phyloP scores from a whole-genome alignment of 2,113 vertebrate genomes.

The Eidolon helvum region DNA sequence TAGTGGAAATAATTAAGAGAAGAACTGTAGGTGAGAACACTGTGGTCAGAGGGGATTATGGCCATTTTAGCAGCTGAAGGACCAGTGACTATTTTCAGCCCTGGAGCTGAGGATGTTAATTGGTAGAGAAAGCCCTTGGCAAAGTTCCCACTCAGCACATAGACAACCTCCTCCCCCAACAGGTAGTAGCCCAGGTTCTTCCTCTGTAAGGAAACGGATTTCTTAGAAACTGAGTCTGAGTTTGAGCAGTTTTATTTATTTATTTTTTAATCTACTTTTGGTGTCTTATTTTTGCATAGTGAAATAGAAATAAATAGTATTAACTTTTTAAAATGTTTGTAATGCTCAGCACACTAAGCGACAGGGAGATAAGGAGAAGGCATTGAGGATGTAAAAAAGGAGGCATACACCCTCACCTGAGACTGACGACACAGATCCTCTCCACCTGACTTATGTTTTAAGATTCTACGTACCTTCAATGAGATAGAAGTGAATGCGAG shows the following conservation, averaged over 20 bases:
- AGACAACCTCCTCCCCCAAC: background rate
- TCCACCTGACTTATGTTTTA: background rate
- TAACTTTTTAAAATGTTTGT: background rate
- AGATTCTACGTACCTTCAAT: background rate
- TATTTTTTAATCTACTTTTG: background rate
- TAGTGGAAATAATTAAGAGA: background rate
- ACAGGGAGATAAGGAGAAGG: background rate
- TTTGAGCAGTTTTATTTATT: background rate
- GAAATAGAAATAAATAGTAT: background rate
- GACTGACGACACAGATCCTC: background rate
- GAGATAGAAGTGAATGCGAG: background rate
- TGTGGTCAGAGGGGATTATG: background rate
- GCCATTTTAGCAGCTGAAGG: background rate
- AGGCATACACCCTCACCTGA: background rate
- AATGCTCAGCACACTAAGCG: background rate
- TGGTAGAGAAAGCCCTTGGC: background rate
- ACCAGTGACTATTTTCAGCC: background rate
- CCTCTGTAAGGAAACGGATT: background rate
- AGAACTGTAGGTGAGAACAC: background rate
- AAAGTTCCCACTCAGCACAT: background rate
- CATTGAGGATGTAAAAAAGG: background rate
- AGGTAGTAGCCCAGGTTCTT: background rate
- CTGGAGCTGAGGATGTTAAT: background rate
- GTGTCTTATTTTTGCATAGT: constrained; percentile 7
- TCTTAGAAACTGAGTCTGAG: background rate